phyloP scores from a whole-genome alignment of 1,140 invertebrate genomes.

The Pseudomyrmex cubaensis region DNA sequence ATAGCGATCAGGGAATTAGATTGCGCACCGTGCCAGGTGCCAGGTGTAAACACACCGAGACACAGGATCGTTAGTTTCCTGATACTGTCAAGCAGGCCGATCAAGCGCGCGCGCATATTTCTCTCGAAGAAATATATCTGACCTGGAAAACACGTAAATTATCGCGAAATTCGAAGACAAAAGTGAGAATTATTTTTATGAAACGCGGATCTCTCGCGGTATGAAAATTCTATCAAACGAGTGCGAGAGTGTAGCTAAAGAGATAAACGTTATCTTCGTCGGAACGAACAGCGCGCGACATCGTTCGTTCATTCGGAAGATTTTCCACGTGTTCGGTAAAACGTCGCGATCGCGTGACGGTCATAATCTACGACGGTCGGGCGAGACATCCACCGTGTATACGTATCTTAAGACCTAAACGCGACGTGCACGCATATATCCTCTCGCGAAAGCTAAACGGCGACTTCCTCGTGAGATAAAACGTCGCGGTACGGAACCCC shows the following conservation, averaged over 20 bases:
- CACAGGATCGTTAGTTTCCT: constrained; percentile 56
- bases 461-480: constrained; percentile 65
- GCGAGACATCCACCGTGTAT: background rate
- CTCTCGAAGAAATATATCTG: background rate
- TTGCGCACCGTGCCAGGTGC: constrained; percentile 60
- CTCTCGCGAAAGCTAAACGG: constrained; percentile 22
- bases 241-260: background rate
- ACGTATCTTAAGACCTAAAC: constrained; percentile 18
- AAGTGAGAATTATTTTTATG: background rate
- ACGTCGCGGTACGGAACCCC: constrained; percentile 38
- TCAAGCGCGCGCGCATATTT: constrained; percentile 11
- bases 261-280: background rate
- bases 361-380: constrained; percentile 40
- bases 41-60: constrained; percentile 63
- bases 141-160: constrained; percentile 3
- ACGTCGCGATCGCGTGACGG: constrained; percentile 41
- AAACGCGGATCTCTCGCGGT: background rate
- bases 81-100: constrained; percentile 55
- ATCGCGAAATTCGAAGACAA: background rate
- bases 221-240: background rate
- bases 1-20: constrained; percentile 70
- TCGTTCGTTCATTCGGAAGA: background rate
- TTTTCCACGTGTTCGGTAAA: constrained; percentile 20
- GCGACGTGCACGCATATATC: constrained; percentile 48
- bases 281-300: background rate